A percentile compares a stretch with the other conserved stretches of the same genome.
phyloP scores from a whole-genome alignment of 2,888 invertebrate species.

The Ceriagrion tenellum region DNA sequence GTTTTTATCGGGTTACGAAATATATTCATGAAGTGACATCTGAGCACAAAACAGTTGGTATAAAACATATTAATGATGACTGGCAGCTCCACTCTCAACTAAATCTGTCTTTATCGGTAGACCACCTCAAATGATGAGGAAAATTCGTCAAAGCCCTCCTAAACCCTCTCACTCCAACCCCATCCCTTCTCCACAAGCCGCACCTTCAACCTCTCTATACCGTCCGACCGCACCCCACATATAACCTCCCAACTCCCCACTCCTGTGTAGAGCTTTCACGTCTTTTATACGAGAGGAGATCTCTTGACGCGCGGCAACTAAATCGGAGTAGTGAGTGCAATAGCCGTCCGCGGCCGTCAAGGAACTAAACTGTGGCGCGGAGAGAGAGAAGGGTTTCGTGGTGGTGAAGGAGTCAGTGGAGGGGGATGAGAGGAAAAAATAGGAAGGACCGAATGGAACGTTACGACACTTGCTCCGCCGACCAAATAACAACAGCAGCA shows the following conservation, averaged over 20 bases:
- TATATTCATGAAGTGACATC: too few species aligned
- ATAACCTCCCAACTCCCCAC: neutral
- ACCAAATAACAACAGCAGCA: slow-evolving; percentile 29
- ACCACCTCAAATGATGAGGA: too few species aligned
- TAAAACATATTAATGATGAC: too few species aligned
- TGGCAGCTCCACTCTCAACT: too few species aligned
- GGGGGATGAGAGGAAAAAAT: neutral
- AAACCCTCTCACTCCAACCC: neutral
- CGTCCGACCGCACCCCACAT: neutral
- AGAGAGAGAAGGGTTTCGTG: neutral
- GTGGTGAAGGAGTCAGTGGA: neutral
- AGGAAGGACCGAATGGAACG: neutral
- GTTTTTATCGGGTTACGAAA: too few species aligned
- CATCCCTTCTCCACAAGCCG: neutral
- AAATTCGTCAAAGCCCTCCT: too few species aligned
- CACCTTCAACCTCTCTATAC: neutral
- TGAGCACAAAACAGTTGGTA: too few species aligned
- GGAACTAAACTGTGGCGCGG: neutral
- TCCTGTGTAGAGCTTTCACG: neutral
- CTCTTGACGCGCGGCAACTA: neutral
- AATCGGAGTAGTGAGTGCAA: neutral
- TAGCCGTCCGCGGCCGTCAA: neutral
- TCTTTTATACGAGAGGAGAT: neutral
- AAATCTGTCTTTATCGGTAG: too few species aligned
- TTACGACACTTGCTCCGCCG: slow-evolving; percentile 30